Evolutionary conservation across 2,113 vertebrate genomes (phyloP).

Genomic region (Tichodroma muraria): DNA sequence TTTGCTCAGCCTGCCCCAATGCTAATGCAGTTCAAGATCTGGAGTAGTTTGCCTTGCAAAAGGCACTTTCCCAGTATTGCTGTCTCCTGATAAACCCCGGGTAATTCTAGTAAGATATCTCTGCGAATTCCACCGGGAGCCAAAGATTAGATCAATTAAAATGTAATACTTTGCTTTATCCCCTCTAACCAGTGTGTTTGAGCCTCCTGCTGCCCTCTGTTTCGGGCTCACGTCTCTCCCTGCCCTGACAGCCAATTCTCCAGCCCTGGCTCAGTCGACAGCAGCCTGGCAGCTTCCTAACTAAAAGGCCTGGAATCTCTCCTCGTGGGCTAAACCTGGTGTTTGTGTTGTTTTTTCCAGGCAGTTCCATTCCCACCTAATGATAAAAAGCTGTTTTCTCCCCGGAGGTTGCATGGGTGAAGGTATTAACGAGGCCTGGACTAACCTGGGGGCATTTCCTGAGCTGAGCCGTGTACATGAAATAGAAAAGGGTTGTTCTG

Average conservation of each 20-base stretch:
- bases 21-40: constrained; percentile 63
- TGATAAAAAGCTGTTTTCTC: constrained; percentile 53
- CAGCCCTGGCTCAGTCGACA: not conserved
- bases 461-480: not conserved
- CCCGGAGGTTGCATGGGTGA: not conserved
- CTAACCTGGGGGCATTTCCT: not conserved
- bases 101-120: constrained; percentile 74
- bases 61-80: constrained; percentile 68
- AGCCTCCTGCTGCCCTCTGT: constrained; percentile 20
- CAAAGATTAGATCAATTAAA: constrained; percentile 75
- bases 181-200: constrained; percentile 48
- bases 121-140: constrained; percentile 63
- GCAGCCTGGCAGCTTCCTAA: constrained; percentile 49
- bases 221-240: not conserved
- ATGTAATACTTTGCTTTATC: constrained; percentile 70
- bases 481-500: not conserved
- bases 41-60: constrained; percentile 53
- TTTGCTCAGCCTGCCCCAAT: constrained; percentile 15
- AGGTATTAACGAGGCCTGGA: not conserved
- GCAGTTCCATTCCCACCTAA: constrained; percentile 63
- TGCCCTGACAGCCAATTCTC: not conserved
- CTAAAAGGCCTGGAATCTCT: constrained; percentile 44
- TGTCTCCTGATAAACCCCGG: constrained; percentile 63
- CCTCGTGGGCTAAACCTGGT: constrained; percentile 22
- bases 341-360: constrained; percentile 60